Evolutionary conservation across 2,113 vertebrate species (phyloP).

Genomic region (Ictalurus furcatus): DNA sequence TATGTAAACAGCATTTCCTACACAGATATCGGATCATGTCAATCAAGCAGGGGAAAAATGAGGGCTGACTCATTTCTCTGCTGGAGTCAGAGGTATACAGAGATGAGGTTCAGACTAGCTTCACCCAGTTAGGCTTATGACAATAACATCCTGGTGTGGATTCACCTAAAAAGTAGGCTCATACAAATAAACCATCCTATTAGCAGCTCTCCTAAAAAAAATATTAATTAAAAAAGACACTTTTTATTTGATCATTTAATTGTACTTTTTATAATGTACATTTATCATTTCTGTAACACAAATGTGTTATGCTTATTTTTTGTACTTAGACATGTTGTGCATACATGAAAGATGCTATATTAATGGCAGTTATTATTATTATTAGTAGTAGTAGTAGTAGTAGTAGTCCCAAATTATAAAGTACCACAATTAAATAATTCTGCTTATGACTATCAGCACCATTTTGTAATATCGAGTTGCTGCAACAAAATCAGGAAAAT

Average conservation of each 20-base stretch:
- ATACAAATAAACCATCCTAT: not conserved
- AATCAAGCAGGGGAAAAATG: conserved; percentile 21
- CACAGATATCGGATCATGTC: conserved; percentile 36
- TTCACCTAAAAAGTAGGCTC: not conserved
- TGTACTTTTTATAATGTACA: not conserved
- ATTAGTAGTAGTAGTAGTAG: not conserved
- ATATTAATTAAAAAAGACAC: too few species aligned
- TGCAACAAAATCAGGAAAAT: not conserved
- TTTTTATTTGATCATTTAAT: not conserved
- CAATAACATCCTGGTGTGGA: not conserved
- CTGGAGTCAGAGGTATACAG: not conserved
- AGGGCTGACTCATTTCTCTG: conserved; percentile 23
- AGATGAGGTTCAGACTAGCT: conserved; percentile 4
- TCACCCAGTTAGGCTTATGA: conserved; percentile 3
- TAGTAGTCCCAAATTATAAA: not conserved
- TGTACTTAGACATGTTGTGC: not conserved
- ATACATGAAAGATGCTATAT: not conserved
- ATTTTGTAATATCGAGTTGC: not conserved
- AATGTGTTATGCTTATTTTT: not conserved
- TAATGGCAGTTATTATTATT: not conserved
- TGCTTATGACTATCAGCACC: not conserved
- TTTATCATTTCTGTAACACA: not conserved
- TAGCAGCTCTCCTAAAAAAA: not conserved
- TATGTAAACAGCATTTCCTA: conserved; percentile 32
- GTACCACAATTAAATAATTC: not conserved